Conservation (phyloP, 2,888 invertebrate species). For the Zele albiditarsus region DNA sequence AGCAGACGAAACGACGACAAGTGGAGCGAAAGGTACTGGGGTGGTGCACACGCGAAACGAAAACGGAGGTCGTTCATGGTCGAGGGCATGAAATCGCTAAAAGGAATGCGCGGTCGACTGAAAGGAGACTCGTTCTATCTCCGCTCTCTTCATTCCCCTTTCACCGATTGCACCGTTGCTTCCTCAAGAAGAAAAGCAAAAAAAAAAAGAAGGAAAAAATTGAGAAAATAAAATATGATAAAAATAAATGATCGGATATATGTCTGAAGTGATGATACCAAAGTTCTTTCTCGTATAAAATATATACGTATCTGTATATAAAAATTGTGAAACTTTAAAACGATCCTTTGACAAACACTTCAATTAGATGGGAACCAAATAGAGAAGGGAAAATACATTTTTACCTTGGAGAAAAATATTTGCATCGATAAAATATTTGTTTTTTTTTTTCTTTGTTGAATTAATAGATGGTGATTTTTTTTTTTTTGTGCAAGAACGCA, state of each 20-base stretch:
- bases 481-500: too few relatives aligned
- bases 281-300: neutral
- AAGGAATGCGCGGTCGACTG: conserved; percentile 70
- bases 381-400: too few relatives aligned
- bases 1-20: conserved; percentile 55
- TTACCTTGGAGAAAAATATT: too few relatives aligned
- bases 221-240: conserved; percentile 4
- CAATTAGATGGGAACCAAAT: conserved; percentile 18
- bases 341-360: conserved; percentile 51
- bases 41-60: conserved; percentile 43
- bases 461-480: too few relatives aligned
- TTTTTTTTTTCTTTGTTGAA: too few relatives aligned
- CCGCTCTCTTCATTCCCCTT: conserved; percentile 9
- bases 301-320: neutral
- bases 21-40: conserved; percentile 55
- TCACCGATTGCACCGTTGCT: conserved; percentile 11
- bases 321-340: neutral
- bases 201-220: conserved; percentile 10
- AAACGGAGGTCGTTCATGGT: conserved; percentile 51
- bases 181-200: neutral
- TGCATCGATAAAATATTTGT: too few relatives aligned
- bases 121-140: conserved; percentile 55
- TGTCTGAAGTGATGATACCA: neutral
- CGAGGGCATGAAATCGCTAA: conserved; percentile 66
- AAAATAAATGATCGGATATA: conserved; percentile 20